A percentile compares a stretch with the other conserved stretches of the same genome.
Evolutionary conservation across 2,797 vertebrate species (phyloP).

Genomic region (Gymnoscopelus braueri): DNA sequence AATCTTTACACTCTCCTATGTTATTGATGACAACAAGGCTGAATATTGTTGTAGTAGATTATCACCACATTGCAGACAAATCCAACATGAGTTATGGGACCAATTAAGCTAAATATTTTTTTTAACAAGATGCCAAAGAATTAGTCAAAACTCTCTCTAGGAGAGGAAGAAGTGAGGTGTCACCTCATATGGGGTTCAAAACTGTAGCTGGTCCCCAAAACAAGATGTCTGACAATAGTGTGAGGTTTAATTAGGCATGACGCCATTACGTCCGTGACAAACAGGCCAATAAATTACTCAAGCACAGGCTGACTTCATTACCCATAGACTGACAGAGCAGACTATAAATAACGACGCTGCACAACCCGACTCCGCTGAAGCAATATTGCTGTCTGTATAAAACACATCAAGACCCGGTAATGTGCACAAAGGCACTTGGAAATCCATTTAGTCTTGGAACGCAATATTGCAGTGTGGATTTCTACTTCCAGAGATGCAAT

Average conservation of each 20-base stretch:
- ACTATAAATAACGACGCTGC: constrained; percentile 60
- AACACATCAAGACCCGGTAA: constrained; percentile 71
- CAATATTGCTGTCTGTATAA: constrained; percentile 62
- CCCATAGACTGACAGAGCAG: constrained; percentile 67
- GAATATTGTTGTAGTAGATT: constrained; percentile 38
- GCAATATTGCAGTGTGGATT: constrained; percentile 64
- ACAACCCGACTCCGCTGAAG: constrained; percentile 46
- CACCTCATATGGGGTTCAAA: constrained; percentile 48
- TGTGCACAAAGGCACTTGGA: constrained; percentile 62
- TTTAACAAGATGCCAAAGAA: constrained; percentile 36
- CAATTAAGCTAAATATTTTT: constrained; percentile 36
- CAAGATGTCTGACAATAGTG: constrained; percentile 42
- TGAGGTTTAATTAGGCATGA: constrained; percentile 68
- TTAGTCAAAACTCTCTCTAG: constrained; percentile 17
- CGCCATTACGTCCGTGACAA: constrained; percentile 52
- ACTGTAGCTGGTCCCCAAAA: constrained; percentile 34
- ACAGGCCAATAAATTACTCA: constrained; percentile 71
- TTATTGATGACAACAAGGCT: background rate
- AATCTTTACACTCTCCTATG: constrained; percentile 42
- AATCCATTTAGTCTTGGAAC: constrained; percentile 73
- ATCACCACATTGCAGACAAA: constrained; percentile 47
- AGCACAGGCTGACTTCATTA: constrained; percentile 71
- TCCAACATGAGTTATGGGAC: constrained; percentile 50
- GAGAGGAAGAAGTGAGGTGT: constrained; percentile 32
- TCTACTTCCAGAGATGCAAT: constrained; percentile 60